phyloP scores from a whole-genome alignment of 2,113 vertebrate species.

The Entomyzon cyanotis region DNA sequence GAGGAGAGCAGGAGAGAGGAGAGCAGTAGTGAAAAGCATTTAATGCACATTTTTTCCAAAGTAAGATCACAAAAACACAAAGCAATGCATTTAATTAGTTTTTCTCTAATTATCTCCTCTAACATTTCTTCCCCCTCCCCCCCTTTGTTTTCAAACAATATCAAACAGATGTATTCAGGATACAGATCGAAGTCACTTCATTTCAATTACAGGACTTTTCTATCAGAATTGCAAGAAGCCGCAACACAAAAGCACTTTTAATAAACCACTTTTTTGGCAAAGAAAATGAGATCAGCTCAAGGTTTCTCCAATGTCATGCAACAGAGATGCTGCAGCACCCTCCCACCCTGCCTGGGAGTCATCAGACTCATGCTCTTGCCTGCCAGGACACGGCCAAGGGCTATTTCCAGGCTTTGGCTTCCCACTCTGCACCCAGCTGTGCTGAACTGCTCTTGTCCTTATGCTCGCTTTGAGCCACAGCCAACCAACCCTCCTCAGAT shows the following conservation, averaged over 20 bases:
- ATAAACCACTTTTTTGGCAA: background rate
- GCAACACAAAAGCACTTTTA: background rate
- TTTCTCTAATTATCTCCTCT: conserved; percentile 11
- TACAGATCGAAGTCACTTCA: background rate
- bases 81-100: conserved; percentile 16
- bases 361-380: background rate
- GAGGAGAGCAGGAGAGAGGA: background rate
- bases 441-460: conserved; percentile 49
- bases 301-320: conserved; percentile 51
- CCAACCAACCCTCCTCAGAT: background rate
- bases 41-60: background rate
- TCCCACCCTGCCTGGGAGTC: background rate
- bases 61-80: background rate
- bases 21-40: background rate
- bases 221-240: background rate
- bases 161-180: conserved; percentile 14
- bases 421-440: conserved; percentile 23
- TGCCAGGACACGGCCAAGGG: conserved; percentile 43
- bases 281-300: background rate
- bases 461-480: conserved; percentile 15
- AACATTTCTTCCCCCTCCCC: background rate
- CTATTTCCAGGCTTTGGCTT: conserved; percentile 49
- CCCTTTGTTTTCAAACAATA: background rate
- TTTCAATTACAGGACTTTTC: background rate
- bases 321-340: background rate